Base-by-base conservation (phyloP, 2,888 invertebrate species). In the Campoplex capitator region DNA sequence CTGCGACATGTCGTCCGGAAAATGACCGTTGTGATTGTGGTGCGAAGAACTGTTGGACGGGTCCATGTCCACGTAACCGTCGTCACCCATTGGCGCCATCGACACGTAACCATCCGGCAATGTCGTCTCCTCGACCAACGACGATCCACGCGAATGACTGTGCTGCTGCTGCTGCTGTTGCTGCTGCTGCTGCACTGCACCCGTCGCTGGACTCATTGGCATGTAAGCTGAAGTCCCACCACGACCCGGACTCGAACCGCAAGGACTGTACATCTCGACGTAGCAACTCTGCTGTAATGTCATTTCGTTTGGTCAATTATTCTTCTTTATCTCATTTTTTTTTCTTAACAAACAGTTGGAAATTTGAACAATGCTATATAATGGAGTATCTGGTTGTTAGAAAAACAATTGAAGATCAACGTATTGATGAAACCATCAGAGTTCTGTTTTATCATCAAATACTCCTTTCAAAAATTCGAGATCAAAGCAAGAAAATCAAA, bases 61-160 rank as follows among this genome's bases (percentile, higher is more conserved):
- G 85, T 95, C 95, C 96, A 96, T 96, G 89, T 96, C 96, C 54
- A 96, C 96, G 92, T 97, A 97, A 32, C 95, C 95, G 77, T 95
- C 95, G 82, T 95, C 95, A 81, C 95, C 93, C 54, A 93, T 89
- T 9, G 96, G 96, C n/a, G 96, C 96, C 97, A 97, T 97, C 80
- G 96, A 96, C 86, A 97, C 96, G 94, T 97, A 97, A 54, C 96
- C 96, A 84, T 95, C 95, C 89, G 87, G 94, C 90, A 90, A 90
- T 11, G 91, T 93, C 11, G 91, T 91, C 83, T 95, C 96, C 88
- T 96, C 96, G 3, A 95, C 95, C 23, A 96, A 92, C 13, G 96
- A 96, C 62, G 96, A 96, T 23, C 96, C 96, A 23, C 96, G 95
- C 84, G 96, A 96, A 93, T 96, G 96, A 67, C 95, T 95, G 77